phyloP scores from a whole-genome alignment of 1,140 invertebrate genomes.

The Drosophila novamexicana region DNA sequence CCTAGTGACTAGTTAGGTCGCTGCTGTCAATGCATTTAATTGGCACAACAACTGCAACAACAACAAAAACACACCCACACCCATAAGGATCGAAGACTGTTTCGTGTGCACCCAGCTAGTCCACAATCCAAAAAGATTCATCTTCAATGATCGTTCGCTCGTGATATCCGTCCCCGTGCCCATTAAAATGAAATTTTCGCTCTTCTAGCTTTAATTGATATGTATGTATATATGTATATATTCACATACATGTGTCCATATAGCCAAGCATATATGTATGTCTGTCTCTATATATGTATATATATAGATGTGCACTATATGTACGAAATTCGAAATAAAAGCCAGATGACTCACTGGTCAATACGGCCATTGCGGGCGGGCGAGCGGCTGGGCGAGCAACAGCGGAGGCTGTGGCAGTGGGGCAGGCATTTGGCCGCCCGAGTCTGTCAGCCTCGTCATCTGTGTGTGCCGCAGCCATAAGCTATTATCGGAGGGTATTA shows the following conservation, averaged over 20 bases:
- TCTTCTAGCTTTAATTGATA: slow-evolving; percentile 14
- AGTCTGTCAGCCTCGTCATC: slow-evolving; percentile 57
- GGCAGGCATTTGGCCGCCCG: slow-evolving; percentile 30
- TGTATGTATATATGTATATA: slow-evolving; percentile 4
- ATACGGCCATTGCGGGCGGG: slow-evolving; percentile 1
- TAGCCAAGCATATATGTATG: slow-evolving; percentile 33
- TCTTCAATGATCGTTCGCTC: slow-evolving; percentile 27
- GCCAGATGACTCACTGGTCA: slow-evolving; percentile 74
- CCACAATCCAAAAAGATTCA: slow-evolving; percentile 5
- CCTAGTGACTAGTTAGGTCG: slow-evolving; percentile 1
- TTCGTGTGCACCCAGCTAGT: neutral
- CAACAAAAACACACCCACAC: neutral
- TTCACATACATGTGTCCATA: slow-evolving; percentile 14
- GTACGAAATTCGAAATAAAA: slow-evolving; percentile 79
- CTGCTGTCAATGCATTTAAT: slow-evolving; percentile 6
- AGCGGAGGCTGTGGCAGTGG: slow-evolving; percentile 2
- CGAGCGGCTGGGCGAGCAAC: neutral
- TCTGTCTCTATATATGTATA: slow-evolving; percentile 1
- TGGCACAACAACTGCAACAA: neutral
- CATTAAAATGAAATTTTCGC: slow-evolving; percentile 39
- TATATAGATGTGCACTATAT: slow-evolving; percentile 33
- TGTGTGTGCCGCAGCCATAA: slow-evolving; percentile 26
- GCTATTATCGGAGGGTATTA: no score
- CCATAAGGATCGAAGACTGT: slow-evolving; percentile 1
- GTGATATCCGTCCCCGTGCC: slow-evolving; percentile 46